Evolutionary conservation across 2,113 vertebrate species (phyloP).

Genomic region (Lampris incognitus): DNA sequence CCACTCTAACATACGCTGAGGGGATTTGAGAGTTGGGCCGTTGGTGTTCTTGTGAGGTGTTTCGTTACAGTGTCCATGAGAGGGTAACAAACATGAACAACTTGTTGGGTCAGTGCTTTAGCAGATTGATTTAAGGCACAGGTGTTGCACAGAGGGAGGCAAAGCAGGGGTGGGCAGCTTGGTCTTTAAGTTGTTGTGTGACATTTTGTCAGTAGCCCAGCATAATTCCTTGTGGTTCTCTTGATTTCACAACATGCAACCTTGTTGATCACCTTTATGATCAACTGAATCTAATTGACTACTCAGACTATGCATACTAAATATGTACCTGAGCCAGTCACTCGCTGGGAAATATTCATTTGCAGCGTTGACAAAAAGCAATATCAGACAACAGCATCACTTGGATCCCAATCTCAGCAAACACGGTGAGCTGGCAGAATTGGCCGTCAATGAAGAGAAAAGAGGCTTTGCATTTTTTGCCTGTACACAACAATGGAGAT

Average conservation of each 20-base stretch:
- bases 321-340: constrained; percentile 51
- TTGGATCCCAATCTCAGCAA: constrained; percentile 28
- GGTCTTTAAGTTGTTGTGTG: background rate
- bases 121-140: constrained; percentile 14
- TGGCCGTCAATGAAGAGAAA: constrained; percentile 14
- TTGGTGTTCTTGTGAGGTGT: background rate
- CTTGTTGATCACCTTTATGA: constrained; percentile 51
- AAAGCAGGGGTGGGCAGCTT: background rate
- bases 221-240: background rate
- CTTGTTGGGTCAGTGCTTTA: constrained; percentile 18
- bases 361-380: constrained; percentile 49
- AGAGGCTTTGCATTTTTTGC: constrained; percentile 20
- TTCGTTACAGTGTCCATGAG: background rate
- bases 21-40: background rate
- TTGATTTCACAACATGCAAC: constrained; percentile 23
- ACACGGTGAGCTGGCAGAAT: constrained; percentile 35
- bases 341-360: constrained; percentile 54
- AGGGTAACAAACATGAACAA: constrained; percentile 20
- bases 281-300: constrained; percentile 39
- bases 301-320: constrained; percentile 35
- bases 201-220: background rate
- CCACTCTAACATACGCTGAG: background rate
- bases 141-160: background rate
- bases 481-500: constrained; percentile 52
- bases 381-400: constrained; percentile 29